phyloP scores from a whole-genome alignment of 2,113 vertebrate genomes.

The Xenopus borealis region DNA sequence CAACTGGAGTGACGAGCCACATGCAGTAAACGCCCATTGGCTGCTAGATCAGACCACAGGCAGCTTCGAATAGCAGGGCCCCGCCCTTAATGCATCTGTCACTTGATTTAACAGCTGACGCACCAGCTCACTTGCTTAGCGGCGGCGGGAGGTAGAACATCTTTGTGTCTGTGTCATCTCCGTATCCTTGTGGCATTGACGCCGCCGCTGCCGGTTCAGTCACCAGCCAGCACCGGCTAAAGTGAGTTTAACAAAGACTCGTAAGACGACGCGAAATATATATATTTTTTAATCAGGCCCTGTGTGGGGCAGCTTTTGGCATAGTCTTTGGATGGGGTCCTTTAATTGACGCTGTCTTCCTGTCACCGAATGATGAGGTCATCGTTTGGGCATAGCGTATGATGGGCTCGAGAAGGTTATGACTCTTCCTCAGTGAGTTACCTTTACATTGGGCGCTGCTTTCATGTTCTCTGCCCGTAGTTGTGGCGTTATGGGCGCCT shows the following conservation, averaged over 20 bases:
- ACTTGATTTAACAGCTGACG: slow-evolving; percentile 10
- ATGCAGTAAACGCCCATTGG: slow-evolving; percentile 1
- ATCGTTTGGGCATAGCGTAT: neutral
- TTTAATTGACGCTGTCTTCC: neutral
- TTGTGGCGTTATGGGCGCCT: too few relatives aligned
- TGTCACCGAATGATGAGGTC: slow-evolving; percentile 18
- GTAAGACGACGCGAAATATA: neutral
- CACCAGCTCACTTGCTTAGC: slow-evolving; percentile 31
- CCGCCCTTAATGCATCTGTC: slow-evolving; percentile 9
- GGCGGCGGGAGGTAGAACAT: slow-evolving; percentile 13
- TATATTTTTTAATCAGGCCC: slow-evolving; percentile 19
- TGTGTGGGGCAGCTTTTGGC: slow-evolving; percentile 12
- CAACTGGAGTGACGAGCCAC: slow-evolving; percentile 30
- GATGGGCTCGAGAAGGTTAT: neutral
- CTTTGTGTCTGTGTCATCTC: neutral
- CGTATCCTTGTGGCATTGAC: neutral
- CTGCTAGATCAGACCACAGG: slow-evolving; percentile 19
- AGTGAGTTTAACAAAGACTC: neutral
- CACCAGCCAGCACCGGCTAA: neutral
- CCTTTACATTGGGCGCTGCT: too few relatives aligned
- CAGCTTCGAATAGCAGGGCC: neutral
- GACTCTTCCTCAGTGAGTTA: too few relatives aligned
- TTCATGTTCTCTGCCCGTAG: too few relatives aligned
- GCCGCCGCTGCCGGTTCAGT: slow-evolving; percentile 16
- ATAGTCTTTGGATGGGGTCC: neutral